Base-by-base conservation (phyloP, 2,113 vertebrate genomes). In the Channa argus region DNA sequence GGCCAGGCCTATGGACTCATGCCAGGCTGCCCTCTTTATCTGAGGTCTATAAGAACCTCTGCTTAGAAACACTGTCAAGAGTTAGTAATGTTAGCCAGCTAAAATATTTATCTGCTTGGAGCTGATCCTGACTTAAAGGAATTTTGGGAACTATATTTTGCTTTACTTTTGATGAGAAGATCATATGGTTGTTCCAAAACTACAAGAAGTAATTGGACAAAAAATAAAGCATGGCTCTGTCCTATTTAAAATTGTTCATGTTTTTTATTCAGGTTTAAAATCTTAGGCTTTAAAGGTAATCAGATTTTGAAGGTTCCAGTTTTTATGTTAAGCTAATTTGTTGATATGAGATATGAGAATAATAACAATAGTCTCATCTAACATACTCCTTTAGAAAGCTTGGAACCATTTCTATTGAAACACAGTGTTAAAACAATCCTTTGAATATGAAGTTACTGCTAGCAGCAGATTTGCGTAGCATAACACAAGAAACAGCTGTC, bases 1-100 rank as follows among this genome's bases (percentile, higher is more conserved):
- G 55, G 74, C 88, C 81, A 76, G 86, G 89, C 74, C 65, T 71
- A 79, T 87, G 82, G 91, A 86, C 52, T 54, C 56, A 14, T 3
- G 54, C 86, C 87, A 90, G 80, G 49, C 84, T 61, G 72, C 60
- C 58, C 78, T 82, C 73, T 63, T 72, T 78, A 76, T 82, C 64
- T 86, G 72, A 78, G 45, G 65, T 68, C 80, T 47, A 45, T 41
- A 83, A 51, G 74, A 85, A 68, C 73, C 77, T 53, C 55, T 62
- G 54, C 70, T 59, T 34, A 72, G 43, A 82, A 79, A 73, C 64
- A 8, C 67, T 55, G 74, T 77, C 76, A 80, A 74, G 46, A 47
- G 56, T 54, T 33, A 38, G 71, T 6, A 71, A 83, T 63, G 63
- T 71, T 54, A 52, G 80, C 80, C 80, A 80, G 76, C 38, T 53